Conservation (phyloP, 2,113 vertebrate species). For the Stigmatopora nigra region DNA sequence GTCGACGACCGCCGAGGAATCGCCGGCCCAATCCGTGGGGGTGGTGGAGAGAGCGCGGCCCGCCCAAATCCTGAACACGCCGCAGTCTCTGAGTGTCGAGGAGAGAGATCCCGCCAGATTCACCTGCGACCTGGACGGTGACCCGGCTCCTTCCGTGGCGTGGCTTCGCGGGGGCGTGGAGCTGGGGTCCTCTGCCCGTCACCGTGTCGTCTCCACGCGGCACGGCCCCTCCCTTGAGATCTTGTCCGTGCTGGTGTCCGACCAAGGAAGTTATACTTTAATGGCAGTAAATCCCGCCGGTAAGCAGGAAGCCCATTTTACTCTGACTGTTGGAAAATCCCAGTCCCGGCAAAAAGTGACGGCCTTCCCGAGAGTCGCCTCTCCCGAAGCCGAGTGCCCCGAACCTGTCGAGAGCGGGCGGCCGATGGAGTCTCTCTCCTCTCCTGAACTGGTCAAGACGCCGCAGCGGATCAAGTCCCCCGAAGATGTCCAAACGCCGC, state of each 20-base stretch:
- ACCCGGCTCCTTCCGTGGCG: constrained; percentile 82
- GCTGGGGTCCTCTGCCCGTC: constrained; percentile 74
- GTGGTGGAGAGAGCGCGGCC: constrained; percentile 60
- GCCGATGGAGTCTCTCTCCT: constrained; percentile 59
- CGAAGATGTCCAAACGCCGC: no score
- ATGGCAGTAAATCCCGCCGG: constrained; percentile 85
- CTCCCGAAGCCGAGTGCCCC: constrained; percentile 79
- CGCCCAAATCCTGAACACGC: constrained; percentile 83
- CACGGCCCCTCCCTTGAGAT: constrained; percentile 88
- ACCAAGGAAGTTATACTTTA: constrained; percentile 86
- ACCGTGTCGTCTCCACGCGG: constrained; percentile 76
- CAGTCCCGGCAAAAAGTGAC: constrained; percentile 73
- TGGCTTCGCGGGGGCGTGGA: constrained; percentile 76
- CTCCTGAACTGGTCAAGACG: constrained; percentile 56
- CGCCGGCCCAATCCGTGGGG: constrained; percentile 21
- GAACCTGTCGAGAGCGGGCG: constrained; percentile 70
- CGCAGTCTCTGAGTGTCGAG: constrained; percentile 80
- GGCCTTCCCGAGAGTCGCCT: constrained; percentile 57
- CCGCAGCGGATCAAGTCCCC: constrained; percentile 27
- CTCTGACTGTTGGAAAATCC: constrained; percentile 78
- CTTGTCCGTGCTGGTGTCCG: constrained; percentile 77
- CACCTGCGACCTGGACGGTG: constrained; percentile 85
- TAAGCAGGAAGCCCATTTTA: constrained; percentile 85
- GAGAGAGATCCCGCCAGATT: constrained; percentile 85
- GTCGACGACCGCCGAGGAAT: constrained; percentile 66